phyloP scores from a whole-genome alignment of 2,797 vertebrate genomes.

The Arrhamphus sclerolepis region DNA sequence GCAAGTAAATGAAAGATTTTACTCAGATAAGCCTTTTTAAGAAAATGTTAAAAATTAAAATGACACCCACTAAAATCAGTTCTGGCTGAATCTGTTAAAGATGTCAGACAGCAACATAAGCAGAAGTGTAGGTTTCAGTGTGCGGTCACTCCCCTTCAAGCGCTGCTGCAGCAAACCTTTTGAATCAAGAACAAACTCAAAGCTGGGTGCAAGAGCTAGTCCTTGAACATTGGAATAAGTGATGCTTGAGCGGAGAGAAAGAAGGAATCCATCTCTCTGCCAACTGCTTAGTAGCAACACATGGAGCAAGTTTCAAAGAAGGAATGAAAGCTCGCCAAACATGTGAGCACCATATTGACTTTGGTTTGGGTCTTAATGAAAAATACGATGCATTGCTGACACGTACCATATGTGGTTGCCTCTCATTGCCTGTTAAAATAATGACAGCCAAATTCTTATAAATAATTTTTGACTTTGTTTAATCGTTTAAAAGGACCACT shows the following conservation, averaged over 20 bases:
- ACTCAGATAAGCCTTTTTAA: neutral
- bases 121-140: neutral
- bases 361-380: slow-evolving; percentile 11
- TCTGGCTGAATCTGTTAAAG: neutral
- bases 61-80: neutral
- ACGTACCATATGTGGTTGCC: slow-evolving; percentile 7
- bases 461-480: slow-evolving; percentile 10
- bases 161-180: neutral
- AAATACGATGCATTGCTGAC: slow-evolving; percentile 14
- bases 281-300: slow-evolving; percentile 32
- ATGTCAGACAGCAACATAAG: neutral
- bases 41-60: neutral
- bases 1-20: neutral
- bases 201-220: slow-evolving; percentile 9
- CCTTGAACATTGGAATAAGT: slow-evolving; percentile 19
- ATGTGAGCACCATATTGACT: slow-evolving; percentile 25
- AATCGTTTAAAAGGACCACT: slow-evolving; percentile 12
- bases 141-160: neutral
- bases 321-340: slow-evolving; percentile 19
- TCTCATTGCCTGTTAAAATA: slow-evolving; percentile 14
- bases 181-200: slow-evolving; percentile 5
- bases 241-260: slow-evolving; percentile 10
- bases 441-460: slow-evolving; percentile 7
- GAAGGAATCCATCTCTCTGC: slow-evolving; percentile 9
- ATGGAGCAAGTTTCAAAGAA: slow-evolving; percentile 26